Evolutionary conservation across 2,113 vertebrate species (phyloP).

Genomic region (Micromys minutus): DNA sequence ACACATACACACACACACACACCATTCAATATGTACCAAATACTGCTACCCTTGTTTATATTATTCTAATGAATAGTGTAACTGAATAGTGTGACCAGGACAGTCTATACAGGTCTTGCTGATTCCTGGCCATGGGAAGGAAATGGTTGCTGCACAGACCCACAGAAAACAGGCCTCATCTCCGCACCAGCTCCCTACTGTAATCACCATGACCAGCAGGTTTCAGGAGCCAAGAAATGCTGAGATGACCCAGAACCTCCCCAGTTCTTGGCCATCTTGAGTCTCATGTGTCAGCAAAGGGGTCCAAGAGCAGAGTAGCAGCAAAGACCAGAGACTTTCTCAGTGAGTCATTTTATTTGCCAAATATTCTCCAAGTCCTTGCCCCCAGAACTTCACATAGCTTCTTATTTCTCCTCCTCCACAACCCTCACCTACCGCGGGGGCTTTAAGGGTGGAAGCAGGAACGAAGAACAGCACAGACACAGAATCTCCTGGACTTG

Average conservation of each 20-base stretch:
- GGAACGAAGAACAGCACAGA: constrained; percentile 34
- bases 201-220: constrained; percentile 26
- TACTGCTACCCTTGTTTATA: neutral
- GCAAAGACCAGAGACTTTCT: constrained; percentile 68
- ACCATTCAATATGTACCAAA: neutral
- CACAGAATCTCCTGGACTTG: constrained; percentile 16
- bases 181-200: neutral
- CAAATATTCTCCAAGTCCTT: constrained; percentile 71
- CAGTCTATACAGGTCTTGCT: neutral
- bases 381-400: constrained; percentile 73
- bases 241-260: constrained; percentile 13
- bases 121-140: neutral
- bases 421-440: constrained; percentile 67
- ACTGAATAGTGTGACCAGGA: neutral
- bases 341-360: constrained; percentile 74
- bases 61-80: neutral
- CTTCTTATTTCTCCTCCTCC: constrained; percentile 68
- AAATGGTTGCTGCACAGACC: neutral
- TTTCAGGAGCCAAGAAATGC: neutral
- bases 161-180: neutral
- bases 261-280: neutral
- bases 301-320: neutral
- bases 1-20: neutral
- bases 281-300: neutral
- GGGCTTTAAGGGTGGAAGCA: constrained; percentile 49